Evolutionary conservation across 2,797 vertebrate genomes (phyloP).

Genomic region (Steatocranus sp.): DNA sequence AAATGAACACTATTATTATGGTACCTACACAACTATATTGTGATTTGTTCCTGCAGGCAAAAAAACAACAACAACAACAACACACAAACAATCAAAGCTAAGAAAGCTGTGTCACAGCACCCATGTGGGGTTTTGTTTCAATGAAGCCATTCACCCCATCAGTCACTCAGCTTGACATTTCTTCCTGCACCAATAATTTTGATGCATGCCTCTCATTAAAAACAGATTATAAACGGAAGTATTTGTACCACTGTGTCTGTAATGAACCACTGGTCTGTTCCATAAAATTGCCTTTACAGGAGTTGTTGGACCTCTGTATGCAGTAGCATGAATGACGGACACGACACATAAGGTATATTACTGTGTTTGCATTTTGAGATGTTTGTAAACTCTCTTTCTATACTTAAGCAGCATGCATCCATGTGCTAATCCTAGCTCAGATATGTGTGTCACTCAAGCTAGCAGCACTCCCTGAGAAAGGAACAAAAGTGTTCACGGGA

Average conservation of each 20-base stretch:
- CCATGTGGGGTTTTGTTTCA: background rate
- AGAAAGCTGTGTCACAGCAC: background rate
- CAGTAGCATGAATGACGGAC: background rate
- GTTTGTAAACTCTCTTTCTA: background rate
- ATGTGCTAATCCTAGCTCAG: background rate
- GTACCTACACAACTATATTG: slow-evolving; percentile 8
- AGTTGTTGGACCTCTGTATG: background rate
- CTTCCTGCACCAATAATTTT: background rate
- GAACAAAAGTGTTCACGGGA: background rate
- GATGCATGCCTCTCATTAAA: slow-evolving; percentile 46
- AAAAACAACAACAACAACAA: background rate
- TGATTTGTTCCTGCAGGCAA: slow-evolving; percentile 9
- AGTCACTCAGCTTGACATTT: slow-evolving; percentile 14
- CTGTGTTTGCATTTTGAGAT: background rate
- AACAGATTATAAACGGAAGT: slow-evolving; percentile 20
- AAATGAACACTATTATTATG: slow-evolving; percentile 41
- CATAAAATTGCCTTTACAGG: background rate
- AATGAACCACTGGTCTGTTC: background rate
- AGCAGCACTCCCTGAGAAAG: background rate
- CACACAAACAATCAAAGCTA: background rate
- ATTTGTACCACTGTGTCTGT: background rate
- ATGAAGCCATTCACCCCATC: slow-evolving; percentile 11
- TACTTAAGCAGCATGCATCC: background rate
- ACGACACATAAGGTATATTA: background rate
- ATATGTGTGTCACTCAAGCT: background rate